A percentile compares a stretch with the other conserved stretches of the same genome.
Evolutionary conservation across 2,888 invertebrate genomes (phyloP).

Genomic region (Phengaris arion): DNA sequence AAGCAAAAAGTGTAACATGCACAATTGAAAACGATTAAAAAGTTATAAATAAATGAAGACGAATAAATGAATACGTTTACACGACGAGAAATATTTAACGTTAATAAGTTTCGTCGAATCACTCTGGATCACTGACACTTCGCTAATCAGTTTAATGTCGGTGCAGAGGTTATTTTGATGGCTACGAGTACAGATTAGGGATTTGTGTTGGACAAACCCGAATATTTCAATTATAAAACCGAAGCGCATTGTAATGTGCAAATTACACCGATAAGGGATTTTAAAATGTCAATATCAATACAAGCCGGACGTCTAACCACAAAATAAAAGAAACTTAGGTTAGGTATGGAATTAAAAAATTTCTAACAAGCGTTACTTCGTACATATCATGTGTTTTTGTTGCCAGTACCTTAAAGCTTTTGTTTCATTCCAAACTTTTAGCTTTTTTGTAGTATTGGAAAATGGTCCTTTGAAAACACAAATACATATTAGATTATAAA

Average conservation of each 20-base stretch:
- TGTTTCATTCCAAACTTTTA: too few species aligned
- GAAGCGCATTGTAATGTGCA: slow-evolving; percentile 1
- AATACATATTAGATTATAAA: neutral
- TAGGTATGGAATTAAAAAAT: too few species aligned
- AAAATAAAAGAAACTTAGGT: neutral
- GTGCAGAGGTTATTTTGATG: slow-evolving; percentile 32
- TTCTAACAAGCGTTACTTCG: neutral
- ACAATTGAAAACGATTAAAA: too few species aligned
- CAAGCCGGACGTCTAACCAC: neutral
- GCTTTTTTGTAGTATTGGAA: too few species aligned
- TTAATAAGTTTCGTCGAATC: slow-evolving; percentile 27
- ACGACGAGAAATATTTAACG: too few species aligned
- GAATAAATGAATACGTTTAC: too few species aligned
- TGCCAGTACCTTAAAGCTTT: too few species aligned
- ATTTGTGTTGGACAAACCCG: neutral
- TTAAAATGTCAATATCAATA: neutral
- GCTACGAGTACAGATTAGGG: slow-evolving; percentile 32
- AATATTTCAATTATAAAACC: slow-evolving; percentile 6
- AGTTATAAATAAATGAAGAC: too few species aligned
- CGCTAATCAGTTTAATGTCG: slow-evolving; percentile 35
- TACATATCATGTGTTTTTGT: too few species aligned
- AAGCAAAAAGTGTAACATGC: too few species aligned
- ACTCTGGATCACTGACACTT: slow-evolving; percentile 26
- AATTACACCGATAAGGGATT: slow-evolving; percentile 1
- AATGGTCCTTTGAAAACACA: too few species aligned